A percentile compares a stretch with the other conserved stretches of the same genome.
These are phyloP conservation scores for Eremobia ochroleuca DNA, from an alignment of 2,888 invertebrate species.

Conservation along the genomic window DNA sequence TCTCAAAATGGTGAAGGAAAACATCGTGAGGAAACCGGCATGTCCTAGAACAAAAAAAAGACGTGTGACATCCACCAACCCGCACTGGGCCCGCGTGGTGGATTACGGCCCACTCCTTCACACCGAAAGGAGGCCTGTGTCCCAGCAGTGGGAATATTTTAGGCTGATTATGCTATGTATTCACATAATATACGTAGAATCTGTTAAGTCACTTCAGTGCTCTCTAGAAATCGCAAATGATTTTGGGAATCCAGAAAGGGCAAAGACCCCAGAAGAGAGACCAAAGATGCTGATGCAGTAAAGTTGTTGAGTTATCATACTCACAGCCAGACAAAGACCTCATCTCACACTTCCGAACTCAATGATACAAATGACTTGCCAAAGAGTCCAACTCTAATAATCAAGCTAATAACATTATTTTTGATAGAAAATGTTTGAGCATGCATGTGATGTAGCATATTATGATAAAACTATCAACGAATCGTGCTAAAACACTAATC, in stretches of 20 bases:
- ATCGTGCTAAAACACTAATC: slow-evolving; percentile 21
- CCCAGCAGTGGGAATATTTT: neutral
- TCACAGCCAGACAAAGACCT: slow-evolving; percentile 4
- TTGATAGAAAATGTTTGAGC: neutral
- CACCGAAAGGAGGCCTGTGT: neutral
- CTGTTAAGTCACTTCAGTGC: neutral
- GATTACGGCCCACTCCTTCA: neutral
- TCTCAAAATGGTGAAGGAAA: neutral
- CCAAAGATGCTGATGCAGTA: slow-evolving; percentile 2
- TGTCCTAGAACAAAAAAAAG: neutral
- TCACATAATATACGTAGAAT: neutral
- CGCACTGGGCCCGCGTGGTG: neutral
- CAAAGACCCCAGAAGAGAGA: neutral
- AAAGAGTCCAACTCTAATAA: slow-evolving; percentile 22
- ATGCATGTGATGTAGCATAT: slow-evolving; percentile 6
- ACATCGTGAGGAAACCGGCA: neutral
- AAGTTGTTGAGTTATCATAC: slow-evolving; percentile 22
- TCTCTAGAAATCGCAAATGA: neutral
- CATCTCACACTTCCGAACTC: neutral
- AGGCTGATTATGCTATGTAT: neutral
- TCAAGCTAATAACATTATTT: slow-evolving; percentile 10
- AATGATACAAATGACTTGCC: slow-evolving; percentile 17
- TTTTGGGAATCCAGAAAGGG: slow-evolving; percentile 1
- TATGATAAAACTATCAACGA: slow-evolving; percentile 52
- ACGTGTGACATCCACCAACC: neutral